Conservation (phyloP, 2,113 vertebrate species). For the Sinocyclocheilus anophthalmus region DNA sequence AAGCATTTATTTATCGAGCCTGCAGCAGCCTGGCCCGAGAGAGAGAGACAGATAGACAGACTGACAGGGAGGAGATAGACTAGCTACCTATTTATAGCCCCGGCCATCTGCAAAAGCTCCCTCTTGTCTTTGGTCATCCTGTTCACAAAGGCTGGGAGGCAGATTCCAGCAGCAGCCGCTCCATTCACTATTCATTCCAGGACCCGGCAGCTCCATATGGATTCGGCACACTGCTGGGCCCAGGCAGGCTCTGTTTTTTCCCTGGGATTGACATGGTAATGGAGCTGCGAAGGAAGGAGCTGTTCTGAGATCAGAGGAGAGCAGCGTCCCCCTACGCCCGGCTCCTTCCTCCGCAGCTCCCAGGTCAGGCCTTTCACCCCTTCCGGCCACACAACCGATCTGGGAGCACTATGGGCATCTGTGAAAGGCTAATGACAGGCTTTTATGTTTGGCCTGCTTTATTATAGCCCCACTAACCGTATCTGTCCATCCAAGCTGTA, state of each 20-base stretch:
- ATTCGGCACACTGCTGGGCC: conserved; percentile 89
- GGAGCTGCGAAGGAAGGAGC: conserved; percentile 78
- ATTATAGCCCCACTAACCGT: conserved; percentile 46
- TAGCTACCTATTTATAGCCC: conserved; percentile 83
- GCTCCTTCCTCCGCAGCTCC: conserved; percentile 58
- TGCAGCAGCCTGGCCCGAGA: conserved; percentile 63
- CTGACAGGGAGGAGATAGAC: conserved; percentile 79
- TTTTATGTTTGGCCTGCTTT: conserved; percentile 53
- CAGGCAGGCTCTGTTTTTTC: conserved; percentile 80
- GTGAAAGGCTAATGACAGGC: conserved; percentile 58
- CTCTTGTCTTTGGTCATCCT: conserved; percentile 91
- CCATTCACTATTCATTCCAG: conserved; percentile 96
- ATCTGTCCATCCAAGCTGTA: conserved; percentile 42
- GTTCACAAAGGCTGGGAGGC: conserved; percentile 91
- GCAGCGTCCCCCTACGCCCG: conserved; percentile 70
- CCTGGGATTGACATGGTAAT: conserved; percentile 95
- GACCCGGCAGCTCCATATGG: conserved; percentile 87
- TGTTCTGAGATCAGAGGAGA: conserved; percentile 60
- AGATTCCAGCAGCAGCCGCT: conserved; percentile 91
- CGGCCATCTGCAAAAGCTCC: conserved; percentile 87
- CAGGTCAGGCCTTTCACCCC: conserved; percentile 77
- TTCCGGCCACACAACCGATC: conserved; percentile 44
- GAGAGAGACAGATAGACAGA: conserved; percentile 77
- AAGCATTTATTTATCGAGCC: conserved; percentile 56
- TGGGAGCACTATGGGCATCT: conserved; percentile 58